Conservation (phyloP, 2,113 vertebrate species). For the Cepphus grylle region DNA sequence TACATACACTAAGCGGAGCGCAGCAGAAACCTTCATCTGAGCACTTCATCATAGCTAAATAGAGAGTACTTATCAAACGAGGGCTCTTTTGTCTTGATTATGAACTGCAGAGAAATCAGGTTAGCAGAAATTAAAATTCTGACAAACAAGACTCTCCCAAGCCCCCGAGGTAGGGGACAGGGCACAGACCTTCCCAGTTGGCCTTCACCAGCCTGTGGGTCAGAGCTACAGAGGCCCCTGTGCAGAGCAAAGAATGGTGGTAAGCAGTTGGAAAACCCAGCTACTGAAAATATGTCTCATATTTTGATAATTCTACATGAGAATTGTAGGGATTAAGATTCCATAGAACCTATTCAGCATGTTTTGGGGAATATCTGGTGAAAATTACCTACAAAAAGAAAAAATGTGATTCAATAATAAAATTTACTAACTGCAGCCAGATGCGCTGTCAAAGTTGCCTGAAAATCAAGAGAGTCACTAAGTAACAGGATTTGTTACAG, state of each 20-base stretch:
- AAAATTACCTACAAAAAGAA: constrained; percentile 3
- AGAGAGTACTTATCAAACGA: not conserved
- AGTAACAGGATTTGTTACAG: not conserved
- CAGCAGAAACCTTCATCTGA: not conserved
- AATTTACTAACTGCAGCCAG: not conserved
- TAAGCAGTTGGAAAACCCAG: not conserved
- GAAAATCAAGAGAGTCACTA: not conserved
- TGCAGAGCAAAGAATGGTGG: not conserved
- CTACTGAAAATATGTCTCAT: not conserved
- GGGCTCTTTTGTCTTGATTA: not conserved
- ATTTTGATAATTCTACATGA: not conserved
- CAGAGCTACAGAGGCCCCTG: not conserved
- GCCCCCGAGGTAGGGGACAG: not conserved
- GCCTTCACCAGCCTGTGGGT: not conserved
- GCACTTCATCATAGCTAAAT: not conserved
- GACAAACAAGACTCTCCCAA: not conserved
- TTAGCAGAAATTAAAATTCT: not conserved
- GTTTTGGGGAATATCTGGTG: not conserved
- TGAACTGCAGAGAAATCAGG: not conserved
- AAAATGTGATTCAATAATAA: constrained; percentile 32
- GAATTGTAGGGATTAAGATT: constrained; percentile 33
- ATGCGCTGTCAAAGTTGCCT: not conserved
- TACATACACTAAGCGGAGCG: not conserved
- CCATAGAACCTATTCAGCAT: not conserved
- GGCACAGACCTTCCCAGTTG: not conserved